These are phyloP conservation scores for Phymastichus coffea DNA, from an alignment of 1,140 invertebrate species.

Conservation along the genomic window DNA sequence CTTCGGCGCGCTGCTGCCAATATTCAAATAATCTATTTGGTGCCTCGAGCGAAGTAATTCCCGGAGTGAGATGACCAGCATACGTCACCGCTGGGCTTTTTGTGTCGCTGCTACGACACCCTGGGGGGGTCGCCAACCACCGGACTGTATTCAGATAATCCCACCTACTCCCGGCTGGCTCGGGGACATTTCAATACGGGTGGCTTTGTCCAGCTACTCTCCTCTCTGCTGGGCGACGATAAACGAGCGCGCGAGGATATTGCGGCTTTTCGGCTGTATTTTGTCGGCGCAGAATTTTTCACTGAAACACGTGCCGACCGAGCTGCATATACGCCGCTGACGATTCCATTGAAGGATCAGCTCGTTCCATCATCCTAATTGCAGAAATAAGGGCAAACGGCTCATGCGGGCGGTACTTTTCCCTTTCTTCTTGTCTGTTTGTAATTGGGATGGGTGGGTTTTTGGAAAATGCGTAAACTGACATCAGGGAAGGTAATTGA, in stretches of 20 bases:
- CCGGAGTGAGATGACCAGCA: slow-evolving; percentile 45
- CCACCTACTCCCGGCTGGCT: slow-evolving; percentile 38
- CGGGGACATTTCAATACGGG: slow-evolving; percentile 50
- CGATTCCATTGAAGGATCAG: background rate
- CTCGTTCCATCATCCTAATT: slow-evolving; percentile 6
- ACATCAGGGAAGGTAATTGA: slow-evolving; percentile 1
- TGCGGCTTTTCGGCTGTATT: background rate
- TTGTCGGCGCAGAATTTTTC: slow-evolving; percentile 15
- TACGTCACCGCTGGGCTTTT: slow-evolving; percentile 46
- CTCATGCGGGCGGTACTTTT: slow-evolving; percentile 4
- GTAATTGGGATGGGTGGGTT: background rate
- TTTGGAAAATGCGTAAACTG: background rate
- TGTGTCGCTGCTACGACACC: slow-evolving; percentile 45
- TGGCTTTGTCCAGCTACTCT: background rate
- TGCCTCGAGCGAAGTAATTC: slow-evolving; percentile 36
- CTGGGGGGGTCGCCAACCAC: slow-evolving; percentile 50
- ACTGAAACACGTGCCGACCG: too few species aligned
- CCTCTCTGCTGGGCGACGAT: background rate
- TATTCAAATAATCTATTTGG: slow-evolving; percentile 51
- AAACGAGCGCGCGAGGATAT: background rate
- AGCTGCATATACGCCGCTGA: too few species aligned
- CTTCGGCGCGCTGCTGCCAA: slow-evolving; percentile 33
- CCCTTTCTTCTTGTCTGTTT: too few species aligned
- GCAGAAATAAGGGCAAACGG: background rate
- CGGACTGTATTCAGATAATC: slow-evolving; percentile 55